Base-by-base conservation (phyloP, 2,888 invertebrate species). In the Diabrotica balteata region DNA sequence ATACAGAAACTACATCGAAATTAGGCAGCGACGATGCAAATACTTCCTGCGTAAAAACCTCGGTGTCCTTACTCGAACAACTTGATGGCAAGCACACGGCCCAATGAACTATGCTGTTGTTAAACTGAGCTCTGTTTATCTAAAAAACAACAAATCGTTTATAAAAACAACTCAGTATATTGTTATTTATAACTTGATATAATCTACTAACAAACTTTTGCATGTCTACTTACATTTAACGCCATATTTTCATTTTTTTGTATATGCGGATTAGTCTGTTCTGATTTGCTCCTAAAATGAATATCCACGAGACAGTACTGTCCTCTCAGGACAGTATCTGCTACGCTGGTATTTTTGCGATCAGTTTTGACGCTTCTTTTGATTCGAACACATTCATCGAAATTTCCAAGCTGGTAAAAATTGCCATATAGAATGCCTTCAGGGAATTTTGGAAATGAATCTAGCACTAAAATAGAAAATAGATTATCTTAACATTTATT, bases 361-460 rank as follows among this genome's bases (percentile, higher is more conserved):
- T 47, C 7, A 3, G 10, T 6, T 71, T 42, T 50, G 9, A 52
- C 52, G 6, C 10, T 46, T 10, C 67, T 62, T 58, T 72, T 68
- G 22, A 83, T 80, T 52, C 80, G 75, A 10, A 91, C 83, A 76
- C 92, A 92, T 82, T 92, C 91, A 79, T 92, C 92, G 78, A 89
- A 92, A 82, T 92, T 91, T 0, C 92, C 92, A 71, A 92, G 84
- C 71, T 92, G 91, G 82, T 89, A 91, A 1, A 88, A 86, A 9
- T 90, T 88, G 4, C 91, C 91, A 72, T 88, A 88, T 17, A 91
- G 86, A 10, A 92, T 83, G 10, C 92, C 92, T 73, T 87, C 87
- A 0, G 91, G 89, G 49, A 89, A 88, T 80, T 92, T 92, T 0
- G 90, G 90, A 46, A 90, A 90, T 5, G 92, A 88, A 77, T 92